These are phyloP conservation scores for Anastatus disparis DNA, from an alignment of 1,140 invertebrate species.

Conservation along the genomic window DNA sequence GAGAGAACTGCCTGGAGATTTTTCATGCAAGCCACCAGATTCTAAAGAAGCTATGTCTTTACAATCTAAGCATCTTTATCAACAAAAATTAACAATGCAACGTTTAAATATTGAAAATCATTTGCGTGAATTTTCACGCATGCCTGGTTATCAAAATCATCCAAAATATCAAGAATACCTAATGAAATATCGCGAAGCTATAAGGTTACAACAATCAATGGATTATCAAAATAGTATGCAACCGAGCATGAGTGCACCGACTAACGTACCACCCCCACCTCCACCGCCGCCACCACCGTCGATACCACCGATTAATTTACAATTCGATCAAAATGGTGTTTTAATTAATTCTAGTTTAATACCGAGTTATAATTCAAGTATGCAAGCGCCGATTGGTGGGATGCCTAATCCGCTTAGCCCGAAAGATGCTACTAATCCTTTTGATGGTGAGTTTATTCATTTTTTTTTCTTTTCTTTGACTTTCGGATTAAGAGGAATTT, in stretches of 20 bases:
- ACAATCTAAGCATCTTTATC: conserved; percentile 51
- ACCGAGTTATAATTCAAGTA: conserved; percentile 44
- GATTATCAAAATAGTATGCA: conserved; percentile 58
- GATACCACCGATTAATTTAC: conserved; percentile 59
- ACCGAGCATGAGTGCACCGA: conserved; percentile 9
- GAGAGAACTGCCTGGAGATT: background rate
- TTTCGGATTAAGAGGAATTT: too few relatives aligned
- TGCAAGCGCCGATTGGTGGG: conserved; percentile 37
- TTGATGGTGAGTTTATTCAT: conserved; percentile 17
- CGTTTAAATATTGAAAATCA: conserved; percentile 58
- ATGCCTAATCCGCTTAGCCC: conserved; percentile 33
- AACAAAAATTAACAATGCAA: conserved; percentile 62
- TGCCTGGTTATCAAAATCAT: conserved; percentile 60
- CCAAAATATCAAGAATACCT: conserved; percentile 63
- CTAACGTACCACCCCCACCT: conserved; percentile 2
- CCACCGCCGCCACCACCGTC: conserved; percentile 17
- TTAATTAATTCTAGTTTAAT: conserved; percentile 60
- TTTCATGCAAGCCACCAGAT: background rate
- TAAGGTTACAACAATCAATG: conserved; percentile 58
- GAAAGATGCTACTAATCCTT: background rate
- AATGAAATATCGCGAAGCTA: conserved; percentile 56
- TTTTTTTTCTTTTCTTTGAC: background rate
- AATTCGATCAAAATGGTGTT: conserved; percentile 64
- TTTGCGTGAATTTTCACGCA: conserved; percentile 54
- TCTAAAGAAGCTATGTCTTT: conserved; percentile 21